These are phyloP conservation scores for Dexiosoma caninum DNA, from an alignment of 2,888 invertebrate species.

Conservation along the genomic window DNA sequence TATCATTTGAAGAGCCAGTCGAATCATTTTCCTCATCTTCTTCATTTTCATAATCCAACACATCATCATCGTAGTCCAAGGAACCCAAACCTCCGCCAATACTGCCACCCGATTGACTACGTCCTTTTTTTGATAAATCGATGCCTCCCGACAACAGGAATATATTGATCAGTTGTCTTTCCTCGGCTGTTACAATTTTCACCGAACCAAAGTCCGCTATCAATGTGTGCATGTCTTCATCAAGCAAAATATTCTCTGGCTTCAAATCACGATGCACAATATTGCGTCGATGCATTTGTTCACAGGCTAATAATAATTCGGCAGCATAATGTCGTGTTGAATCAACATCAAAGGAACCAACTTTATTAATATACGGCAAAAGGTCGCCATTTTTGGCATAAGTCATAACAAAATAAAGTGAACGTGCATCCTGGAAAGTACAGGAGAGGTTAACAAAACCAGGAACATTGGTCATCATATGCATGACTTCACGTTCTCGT, in stretches of 20 bases:
- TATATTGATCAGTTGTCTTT: slow-evolving; percentile 64
- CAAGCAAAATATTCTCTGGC: slow-evolving; percentile 96
- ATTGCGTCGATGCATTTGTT: slow-evolving; percentile 91
- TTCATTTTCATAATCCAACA: slow-evolving; percentile 44
- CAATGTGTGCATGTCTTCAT: slow-evolving; percentile 96
- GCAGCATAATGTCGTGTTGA: slow-evolving; percentile 96
- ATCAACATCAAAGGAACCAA: slow-evolving; percentile 91
- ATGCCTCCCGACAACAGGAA: slow-evolving; percentile 61
- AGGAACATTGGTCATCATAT: slow-evolving; percentile 88
- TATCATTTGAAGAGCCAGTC: slow-evolving; percentile 57
- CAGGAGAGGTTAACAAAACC: slow-evolving; percentile 96
- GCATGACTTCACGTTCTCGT: slow-evolving; percentile 95
- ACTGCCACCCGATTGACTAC: slow-evolving; percentile 57
- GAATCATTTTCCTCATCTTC: slow-evolving; percentile 56
- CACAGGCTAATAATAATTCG: slow-evolving; percentile 93
- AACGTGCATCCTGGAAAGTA: slow-evolving; percentile 96
- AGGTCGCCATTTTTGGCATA: slow-evolving; percentile 97
- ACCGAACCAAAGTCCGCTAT: slow-evolving; percentile 99
- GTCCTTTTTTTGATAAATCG: slow-evolving; percentile 51
- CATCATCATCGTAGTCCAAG: slow-evolving; percentile 36
- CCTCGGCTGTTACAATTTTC: slow-evolving; percentile 83
- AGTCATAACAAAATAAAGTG: slow-evolving; percentile 96
- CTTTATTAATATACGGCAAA: slow-evolving; percentile 92
- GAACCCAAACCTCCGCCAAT: slow-evolving; percentile 13
- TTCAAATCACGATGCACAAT: slow-evolving; percentile 98